phyloP scores from a whole-genome alignment of 2,797 vertebrate genomes.

The Uromys caudimaculatus region DNA sequence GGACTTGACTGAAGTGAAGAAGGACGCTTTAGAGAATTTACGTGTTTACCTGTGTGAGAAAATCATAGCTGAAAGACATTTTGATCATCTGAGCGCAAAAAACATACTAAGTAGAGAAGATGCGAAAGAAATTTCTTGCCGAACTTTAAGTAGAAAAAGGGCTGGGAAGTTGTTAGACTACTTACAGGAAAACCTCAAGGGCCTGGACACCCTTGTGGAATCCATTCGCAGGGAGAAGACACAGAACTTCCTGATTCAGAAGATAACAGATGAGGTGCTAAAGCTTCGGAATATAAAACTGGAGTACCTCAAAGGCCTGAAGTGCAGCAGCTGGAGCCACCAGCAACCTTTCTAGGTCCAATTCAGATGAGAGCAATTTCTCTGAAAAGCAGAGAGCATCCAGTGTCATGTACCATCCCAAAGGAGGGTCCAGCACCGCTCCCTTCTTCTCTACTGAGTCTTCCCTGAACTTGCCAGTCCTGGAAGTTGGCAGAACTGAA shows the following conservation, averaged over 20 bases:
- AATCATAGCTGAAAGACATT: conserved; percentile 96
- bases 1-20: no score
- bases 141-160: conserved; percentile 92
- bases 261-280: conserved; percentile 96
- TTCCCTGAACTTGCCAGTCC: conserved; percentile 89
- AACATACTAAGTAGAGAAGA: conserved; percentile 96
- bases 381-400: conserved; percentile 88
- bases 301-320: conserved; percentile 91
- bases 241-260: conserved; percentile 95
- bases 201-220: conserved; percentile 94
- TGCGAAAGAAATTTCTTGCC: conserved; percentile 95
- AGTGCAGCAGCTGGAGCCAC: conserved; percentile 87
- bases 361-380: conserved; percentile 90
- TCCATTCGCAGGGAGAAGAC: conserved; percentile 94
- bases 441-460: conserved; percentile 86
- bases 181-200: conserved; percentile 95
- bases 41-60: conserved; percentile 95
- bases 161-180: conserved; percentile 94
- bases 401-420: conserved; percentile 91
- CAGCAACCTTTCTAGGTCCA: conserved; percentile 88
- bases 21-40: conserved; percentile 93
- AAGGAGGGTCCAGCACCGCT: conserved; percentile 91
- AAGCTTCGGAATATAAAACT: conserved; percentile 95
- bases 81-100: conserved; percentile 95
- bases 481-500: conserved; percentile 86